Percentiles rank a stretch among this genome's conserved stretches.
Evolutionary conservation across 2,888 invertebrate species (phyloP).

Genomic region (Metopia argyrocephala): DNA sequence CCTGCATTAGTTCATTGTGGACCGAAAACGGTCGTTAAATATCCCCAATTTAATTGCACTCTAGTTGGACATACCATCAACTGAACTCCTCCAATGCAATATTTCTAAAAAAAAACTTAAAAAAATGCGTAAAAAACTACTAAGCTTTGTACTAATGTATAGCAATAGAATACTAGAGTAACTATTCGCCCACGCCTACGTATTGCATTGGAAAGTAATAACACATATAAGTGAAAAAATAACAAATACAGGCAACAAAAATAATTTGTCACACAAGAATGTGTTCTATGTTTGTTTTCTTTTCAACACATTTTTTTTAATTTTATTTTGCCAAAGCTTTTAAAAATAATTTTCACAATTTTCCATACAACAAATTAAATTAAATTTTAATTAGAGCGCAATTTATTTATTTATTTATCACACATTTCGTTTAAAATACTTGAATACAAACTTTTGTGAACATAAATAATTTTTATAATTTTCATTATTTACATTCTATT

Average conservation of each 20-base stretch:
- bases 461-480: conserved; percentile 1
- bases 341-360: neutral
- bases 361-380: conserved; percentile 7
- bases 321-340: neutral
- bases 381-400: conserved; percentile 11
- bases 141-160: too few relatives aligned
- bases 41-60: too few relatives aligned
- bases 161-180: too few relatives aligned
- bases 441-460: neutral
- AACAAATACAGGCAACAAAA: conserved; percentile 23
- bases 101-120: too few relatives aligned
- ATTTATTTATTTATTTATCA: conserved; percentile 14
- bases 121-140: too few relatives aligned
- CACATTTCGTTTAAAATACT: neutral
- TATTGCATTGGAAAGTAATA: too few relatives aligned
- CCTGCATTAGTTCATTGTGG: too few relatives aligned
- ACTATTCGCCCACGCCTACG: too few relatives aligned
- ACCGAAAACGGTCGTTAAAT: too few relatives aligned
- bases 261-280: conserved; percentile 43
- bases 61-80: too few relatives aligned
- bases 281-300: conserved; percentile 10
- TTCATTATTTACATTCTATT: neutral
- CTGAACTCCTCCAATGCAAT: too few relatives aligned
- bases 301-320: neutral
- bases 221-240: neutral